These are phyloP conservation scores for Nomada ferruginata DNA, from an alignment of 2,888 invertebrate species.

Conservation along the genomic window DNA sequence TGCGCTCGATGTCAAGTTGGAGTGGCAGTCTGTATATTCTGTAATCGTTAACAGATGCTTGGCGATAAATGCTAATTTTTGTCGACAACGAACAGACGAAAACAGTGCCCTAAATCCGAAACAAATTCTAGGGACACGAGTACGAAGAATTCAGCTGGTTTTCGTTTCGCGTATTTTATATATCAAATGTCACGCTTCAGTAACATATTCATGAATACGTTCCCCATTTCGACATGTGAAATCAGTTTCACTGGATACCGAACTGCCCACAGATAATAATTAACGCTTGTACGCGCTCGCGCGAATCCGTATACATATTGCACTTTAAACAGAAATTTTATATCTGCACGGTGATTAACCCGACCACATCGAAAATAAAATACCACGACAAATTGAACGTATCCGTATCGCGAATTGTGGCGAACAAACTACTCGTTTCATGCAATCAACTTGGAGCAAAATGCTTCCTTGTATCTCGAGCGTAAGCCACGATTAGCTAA, in stretches of 20 bases:
- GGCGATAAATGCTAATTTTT: neutral
- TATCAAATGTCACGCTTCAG: neutral
- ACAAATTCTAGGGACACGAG: neutral
- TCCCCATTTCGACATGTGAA: conserved; percentile 13
- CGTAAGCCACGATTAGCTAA: neutral
- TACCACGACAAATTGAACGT: conserved; percentile 5
- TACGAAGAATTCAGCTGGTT: conserved; percentile 3
- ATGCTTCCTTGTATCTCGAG: neutral
- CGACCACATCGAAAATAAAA: neutral
- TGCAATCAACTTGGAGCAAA: conserved; percentile 1
- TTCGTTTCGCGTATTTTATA: conserved; percentile 6
- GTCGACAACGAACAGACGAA: neutral
- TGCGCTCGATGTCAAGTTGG: neutral
- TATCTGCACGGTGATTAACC: neutral
- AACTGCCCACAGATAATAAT: conserved; percentile 10
- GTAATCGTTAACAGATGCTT: neutral
- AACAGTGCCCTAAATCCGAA: neutral
- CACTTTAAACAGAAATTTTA: neutral
- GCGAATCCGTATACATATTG: neutral
- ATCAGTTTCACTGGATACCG: conserved; percentile 24
- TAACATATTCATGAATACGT: neutral
- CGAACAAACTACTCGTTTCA: neutral
- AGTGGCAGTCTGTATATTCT: neutral
- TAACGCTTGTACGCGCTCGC: neutral
- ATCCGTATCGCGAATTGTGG: conserved; percentile 30